A percentile compares a stretch with the other conserved stretches of the same genome.
These are phyloP conservation scores for Kryptolebias ocellatus DNA, from an alignment of 2,797 vertebrate species.

Conservation along the genomic window DNA sequence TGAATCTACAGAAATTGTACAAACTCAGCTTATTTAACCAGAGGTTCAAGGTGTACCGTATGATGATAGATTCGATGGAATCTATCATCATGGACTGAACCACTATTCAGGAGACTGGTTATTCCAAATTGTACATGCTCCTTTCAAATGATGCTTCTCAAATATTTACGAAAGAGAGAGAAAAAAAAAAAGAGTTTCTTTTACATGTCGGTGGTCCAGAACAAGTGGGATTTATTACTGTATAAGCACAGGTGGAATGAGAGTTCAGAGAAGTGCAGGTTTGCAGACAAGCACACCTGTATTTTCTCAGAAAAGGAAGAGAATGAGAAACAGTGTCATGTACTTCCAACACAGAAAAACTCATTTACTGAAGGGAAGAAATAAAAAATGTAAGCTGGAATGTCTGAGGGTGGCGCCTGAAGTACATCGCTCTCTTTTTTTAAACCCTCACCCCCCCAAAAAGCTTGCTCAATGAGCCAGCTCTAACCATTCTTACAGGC, in stretches of 20 bases:
- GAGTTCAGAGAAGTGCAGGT: conserved; percentile 24
- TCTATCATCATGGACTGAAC: conserved; percentile 12
- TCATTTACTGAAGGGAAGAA: conserved; percentile 42
- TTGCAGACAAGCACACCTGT: conserved; percentile 46
- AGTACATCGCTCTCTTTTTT: conserved; percentile 38
- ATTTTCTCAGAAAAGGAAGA: conserved; percentile 39
- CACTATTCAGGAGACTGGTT: conserved; percentile 16
- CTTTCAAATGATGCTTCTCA: conserved; percentile 8
- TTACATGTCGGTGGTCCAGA: conserved; percentile 11
- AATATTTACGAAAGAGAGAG: conserved; percentile 12
- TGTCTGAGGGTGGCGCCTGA: conserved; percentile 46
- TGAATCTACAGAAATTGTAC: conserved; percentile 64
- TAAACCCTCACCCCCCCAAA: conserved; percentile 26
- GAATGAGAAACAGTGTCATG: conserved; percentile 31
- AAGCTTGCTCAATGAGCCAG: conserved; percentile 58
- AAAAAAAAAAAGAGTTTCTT: conserved; percentile 6
- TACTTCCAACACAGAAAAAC: conserved; percentile 47
- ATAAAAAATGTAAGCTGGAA: conserved; percentile 30
- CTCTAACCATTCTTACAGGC: conserved; percentile 43
- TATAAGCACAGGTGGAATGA: conserved; percentile 28
- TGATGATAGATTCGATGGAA: conserved; percentile 14
- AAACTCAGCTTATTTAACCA: conserved; percentile 57
- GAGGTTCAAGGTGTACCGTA: conserved; percentile 43
- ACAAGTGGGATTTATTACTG: conserved; percentile 33
- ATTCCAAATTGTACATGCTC: neutral